A percentile compares a stretch with the other conserved stretches of the same genome.
These are phyloP conservation scores for Chaetophractus vellerosus DNA, from an alignment of 2,797 vertebrate genomes.

Conservation along the genomic window DNA sequence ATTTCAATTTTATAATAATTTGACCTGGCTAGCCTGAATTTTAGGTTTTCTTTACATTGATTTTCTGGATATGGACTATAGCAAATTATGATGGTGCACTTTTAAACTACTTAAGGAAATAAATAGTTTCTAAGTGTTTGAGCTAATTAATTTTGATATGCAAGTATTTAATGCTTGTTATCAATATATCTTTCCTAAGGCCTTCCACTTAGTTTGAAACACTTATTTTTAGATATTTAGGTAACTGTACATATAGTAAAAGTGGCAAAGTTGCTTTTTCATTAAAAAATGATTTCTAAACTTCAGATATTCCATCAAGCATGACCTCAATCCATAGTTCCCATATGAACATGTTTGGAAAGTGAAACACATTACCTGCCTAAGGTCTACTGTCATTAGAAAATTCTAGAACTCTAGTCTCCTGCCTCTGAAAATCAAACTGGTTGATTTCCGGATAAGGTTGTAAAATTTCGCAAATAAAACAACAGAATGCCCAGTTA, in stretches of 20 bases:
- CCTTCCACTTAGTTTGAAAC: conserved; percentile 44
- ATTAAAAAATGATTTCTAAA: not conserved
- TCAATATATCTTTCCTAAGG: conserved; percentile 8
- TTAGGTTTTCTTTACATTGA: not conserved
- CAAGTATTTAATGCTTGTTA: not conserved
- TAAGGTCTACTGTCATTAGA: not conserved
- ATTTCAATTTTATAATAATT: not conserved
- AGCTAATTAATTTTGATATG: conserved; percentile 45
- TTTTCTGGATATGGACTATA: not conserved
- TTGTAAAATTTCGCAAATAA: conserved; percentile 46
- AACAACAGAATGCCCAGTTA: not conserved
- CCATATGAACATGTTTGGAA: not conserved
- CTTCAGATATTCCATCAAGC: conserved; percentile 31
- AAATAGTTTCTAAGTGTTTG: not conserved
- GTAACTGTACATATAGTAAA: not conserved
- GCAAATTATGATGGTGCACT: not conserved
- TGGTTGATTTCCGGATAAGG: not conserved
- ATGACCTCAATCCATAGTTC: not conserved
- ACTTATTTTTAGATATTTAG: not conserved
- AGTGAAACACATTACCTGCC: not conserved
- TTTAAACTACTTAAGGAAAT: conserved; percentile 3
- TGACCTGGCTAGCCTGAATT: not conserved
- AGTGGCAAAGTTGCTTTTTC: conserved; percentile 30
- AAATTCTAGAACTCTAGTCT: conserved; percentile 57
- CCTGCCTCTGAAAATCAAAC: conserved; percentile 24